A percentile compares a stretch with the other conserved stretches of the same genome.
phyloP scores from a whole-genome alignment of 2,888 invertebrate genomes.

The Diachrysia chrysitis region DNA sequence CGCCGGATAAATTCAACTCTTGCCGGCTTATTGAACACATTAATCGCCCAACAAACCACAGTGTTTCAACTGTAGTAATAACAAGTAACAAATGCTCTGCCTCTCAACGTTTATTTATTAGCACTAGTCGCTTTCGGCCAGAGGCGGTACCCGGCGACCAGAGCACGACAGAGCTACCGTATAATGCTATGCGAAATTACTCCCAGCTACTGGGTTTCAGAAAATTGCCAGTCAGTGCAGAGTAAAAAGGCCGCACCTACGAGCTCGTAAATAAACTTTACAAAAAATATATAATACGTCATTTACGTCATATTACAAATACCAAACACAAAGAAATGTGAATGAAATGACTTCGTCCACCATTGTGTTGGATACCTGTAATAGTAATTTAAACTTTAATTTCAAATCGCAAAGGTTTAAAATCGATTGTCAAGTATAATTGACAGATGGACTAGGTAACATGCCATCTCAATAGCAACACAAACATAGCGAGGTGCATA shows the following conservation, averaged over 20 bases:
- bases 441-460: conserved; percentile 68
- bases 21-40: conserved; percentile 54
- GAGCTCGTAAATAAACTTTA: conserved; percentile 57
- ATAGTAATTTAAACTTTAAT: conserved; percentile 48
- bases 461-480: conserved; percentile 79
- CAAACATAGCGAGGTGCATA: conserved; percentile 80
- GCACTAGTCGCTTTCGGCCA: conserved; percentile 59
- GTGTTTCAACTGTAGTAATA: conserved; percentile 57
- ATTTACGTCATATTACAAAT: conserved; percentile 79
- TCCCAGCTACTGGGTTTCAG: conserved; percentile 56
- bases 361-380: conserved; percentile 67
- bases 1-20: conserved; percentile 48
- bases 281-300: conserved; percentile 59
- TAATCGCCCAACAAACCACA: conserved; percentile 56
- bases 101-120: conserved; percentile 64
- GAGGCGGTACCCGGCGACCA: conserved; percentile 70
- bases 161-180: conserved; percentile 67
- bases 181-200: conserved; percentile 58
- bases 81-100: conserved; percentile 63
- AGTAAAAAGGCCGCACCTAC: conserved; percentile 50
- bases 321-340: conserved; percentile 78
- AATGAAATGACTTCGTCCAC: conserved; percentile 79
- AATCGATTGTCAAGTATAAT: conserved; percentile 45
- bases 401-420: conserved; percentile 40
- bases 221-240: conserved; percentile 52